phyloP scores from a whole-genome alignment of 2,888 invertebrate species.

The Lasioglossum lativentre region DNA sequence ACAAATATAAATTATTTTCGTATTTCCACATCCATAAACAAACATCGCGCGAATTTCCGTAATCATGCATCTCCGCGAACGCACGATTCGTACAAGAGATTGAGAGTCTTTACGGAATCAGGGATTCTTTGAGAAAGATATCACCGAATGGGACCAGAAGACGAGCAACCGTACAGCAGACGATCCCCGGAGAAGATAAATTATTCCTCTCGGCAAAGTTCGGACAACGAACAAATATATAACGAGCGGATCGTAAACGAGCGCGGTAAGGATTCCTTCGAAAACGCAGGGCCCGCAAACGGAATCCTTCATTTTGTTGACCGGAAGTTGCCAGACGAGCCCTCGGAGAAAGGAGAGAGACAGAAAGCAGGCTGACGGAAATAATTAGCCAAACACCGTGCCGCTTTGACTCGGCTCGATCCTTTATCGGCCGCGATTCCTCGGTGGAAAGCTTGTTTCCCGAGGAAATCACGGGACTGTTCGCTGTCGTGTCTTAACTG shows the following conservation, averaged over 20 bases:
- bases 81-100: neutral
- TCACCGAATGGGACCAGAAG: neutral
- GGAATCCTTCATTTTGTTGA: slow-evolving; percentile 62
- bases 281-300: slow-evolving; percentile 48
- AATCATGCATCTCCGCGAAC: neutral
- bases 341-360: slow-evolving; percentile 29
- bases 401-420: slow-evolving; percentile 20
- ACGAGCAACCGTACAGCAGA: neutral
- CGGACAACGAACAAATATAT: slow-evolving; percentile 36
- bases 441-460: neutral
- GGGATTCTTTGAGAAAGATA: neutral
- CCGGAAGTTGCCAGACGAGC: slow-evolving; percentile 40
- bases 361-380: slow-evolving; percentile 26
- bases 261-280: slow-evolving; percentile 29
- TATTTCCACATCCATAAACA: neutral
- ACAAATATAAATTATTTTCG: neutral
- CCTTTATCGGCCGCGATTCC: slow-evolving; percentile 23
- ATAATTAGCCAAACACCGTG: slow-evolving; percentile 46
- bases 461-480: slow-evolving; percentile 1
- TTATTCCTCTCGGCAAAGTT: slow-evolving; percentile 24
- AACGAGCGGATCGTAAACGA: slow-evolving; percentile 29
- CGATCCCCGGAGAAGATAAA: slow-evolving; percentile 29
- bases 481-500: neutral
- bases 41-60: neutral
- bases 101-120: neutral